phyloP scores from a whole-genome alignment of 2,113 vertebrate genomes.

The pig (Sus scrofa) region DNA sequence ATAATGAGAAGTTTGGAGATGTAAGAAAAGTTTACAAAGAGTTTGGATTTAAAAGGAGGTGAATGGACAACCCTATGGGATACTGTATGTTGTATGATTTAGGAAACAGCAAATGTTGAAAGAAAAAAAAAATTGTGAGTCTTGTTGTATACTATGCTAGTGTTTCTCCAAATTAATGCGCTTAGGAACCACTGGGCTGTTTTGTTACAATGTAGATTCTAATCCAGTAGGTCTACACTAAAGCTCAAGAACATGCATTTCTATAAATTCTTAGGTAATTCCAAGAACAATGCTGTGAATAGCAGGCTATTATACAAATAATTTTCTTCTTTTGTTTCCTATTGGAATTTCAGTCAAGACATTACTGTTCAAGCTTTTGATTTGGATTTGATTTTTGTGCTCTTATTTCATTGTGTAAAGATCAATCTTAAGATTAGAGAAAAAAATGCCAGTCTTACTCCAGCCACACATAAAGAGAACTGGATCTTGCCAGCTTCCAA shows the following conservation, averaged over 20 bases:
- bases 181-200: not conserved
- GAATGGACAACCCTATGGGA: not conserved
- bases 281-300: not conserved
- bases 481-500: not conserved
- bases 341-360: not conserved
- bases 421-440: not conserved
- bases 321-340: not conserved
- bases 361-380: conserved; percentile 4
- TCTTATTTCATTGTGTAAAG: not conserved
- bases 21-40: not conserved
- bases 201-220: not conserved
- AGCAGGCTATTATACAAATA: not conserved
- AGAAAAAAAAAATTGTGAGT: not conserved
- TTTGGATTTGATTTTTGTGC: not conserved
- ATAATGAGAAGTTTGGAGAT: not conserved
- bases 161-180: not conserved
- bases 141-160: not conserved
- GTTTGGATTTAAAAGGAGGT: not conserved
- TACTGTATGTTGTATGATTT: not conserved
- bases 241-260: not conserved
- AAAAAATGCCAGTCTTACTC: not conserved
- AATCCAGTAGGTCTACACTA: not conserved
- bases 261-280: not conserved
- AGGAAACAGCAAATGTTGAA: not conserved
- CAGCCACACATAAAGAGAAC: not conserved